phyloP scores from a whole-genome alignment of 2,888 invertebrate genomes.

The Danaus chrysippus region DNA sequence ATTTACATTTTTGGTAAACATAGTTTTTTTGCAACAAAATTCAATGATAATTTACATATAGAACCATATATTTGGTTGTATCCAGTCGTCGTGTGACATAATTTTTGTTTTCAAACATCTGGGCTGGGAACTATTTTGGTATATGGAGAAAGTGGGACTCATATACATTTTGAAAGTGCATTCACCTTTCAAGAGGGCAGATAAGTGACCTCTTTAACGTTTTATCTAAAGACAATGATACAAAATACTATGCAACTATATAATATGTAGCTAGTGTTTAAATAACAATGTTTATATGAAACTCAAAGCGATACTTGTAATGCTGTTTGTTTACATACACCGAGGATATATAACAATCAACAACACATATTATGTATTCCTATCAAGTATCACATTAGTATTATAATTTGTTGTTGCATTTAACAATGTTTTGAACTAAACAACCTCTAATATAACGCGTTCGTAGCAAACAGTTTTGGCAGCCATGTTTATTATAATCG shows the following conservation, averaged over 20 bases:
- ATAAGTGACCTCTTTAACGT: conserved; percentile 24
- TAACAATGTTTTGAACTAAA: too few relatives aligned
- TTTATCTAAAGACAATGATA: conserved; percentile 6
- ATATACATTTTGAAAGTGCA: conserved; percentile 26
- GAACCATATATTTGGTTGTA: neutral
- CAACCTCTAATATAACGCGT: neutral
- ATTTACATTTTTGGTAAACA: neutral
- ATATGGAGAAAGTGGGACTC: conserved; percentile 18
- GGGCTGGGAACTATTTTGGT: conserved; percentile 15
- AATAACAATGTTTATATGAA: too few relatives aligned
- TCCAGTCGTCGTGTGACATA: neutral
- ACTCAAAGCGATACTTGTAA: too few relatives aligned
- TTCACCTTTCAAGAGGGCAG: conserved; percentile 27
- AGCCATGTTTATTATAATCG: conserved; percentile 26
- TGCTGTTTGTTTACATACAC: too few relatives aligned
- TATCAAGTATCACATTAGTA: too few relatives aligned
- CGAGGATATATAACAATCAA: too few relatives aligned
- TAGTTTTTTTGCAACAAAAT: neutral
- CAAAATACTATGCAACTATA: neutral
- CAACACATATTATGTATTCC: too few relatives aligned
- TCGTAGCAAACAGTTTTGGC: conserved; percentile 30
- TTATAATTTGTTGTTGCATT: too few relatives aligned
- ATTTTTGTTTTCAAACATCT: conserved; percentile 5
- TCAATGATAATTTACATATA: too few relatives aligned
- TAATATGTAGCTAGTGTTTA: too few relatives aligned